Base-by-base conservation (phyloP, 2,797 vertebrate genomes). In the Antrozous pallidus region DNA sequence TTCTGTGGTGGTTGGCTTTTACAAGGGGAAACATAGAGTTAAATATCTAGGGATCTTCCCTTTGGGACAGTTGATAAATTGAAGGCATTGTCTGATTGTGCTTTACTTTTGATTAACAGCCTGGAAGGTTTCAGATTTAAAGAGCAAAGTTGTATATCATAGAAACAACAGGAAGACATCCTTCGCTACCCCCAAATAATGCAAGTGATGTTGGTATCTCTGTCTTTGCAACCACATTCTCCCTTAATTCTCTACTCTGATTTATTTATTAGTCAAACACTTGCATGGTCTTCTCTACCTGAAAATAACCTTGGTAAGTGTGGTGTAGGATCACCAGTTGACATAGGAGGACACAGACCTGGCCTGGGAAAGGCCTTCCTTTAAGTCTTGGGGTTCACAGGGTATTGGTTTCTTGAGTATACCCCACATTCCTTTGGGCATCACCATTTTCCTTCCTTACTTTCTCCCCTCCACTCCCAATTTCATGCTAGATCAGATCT, bases 71-170 rank as follows among this genome's bases (percentile, higher is more conserved):
- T 91, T 96, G 95, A 96, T 74, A 92, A 94, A 96, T 88, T 61
- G 91, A 51, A 96, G 77, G 51, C 70, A 82, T 90, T 95, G 93
- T 91, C 79, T 82, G 90, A 90, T 88, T 77, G 88, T 85, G 65
- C 81, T 96, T 95, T 93, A 33, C n/a, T 94, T 77, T 49, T 88
- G 65, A 88, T 93, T 71, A 95, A 75, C 38, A 92, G 63, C 70
- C 38, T 54, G 58, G 58, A 87, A 90, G 70, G 8, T 85, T 96
- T 97, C 91, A 94, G 58, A 83, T 96, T 96, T 95, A 96, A 97
- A 96, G 95, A 96, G 88, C 95, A 93, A 74, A 86, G 95, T 90
- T 96, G 80, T 96, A 70, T 82, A 89, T 97, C 90, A 95, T 91
- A 26, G 75, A 94, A 88, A 81, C 16, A 91, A 80, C 6, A 73